Base-by-base conservation (phyloP, 1,140 invertebrate species). In the Conus betulinus region DNA sequence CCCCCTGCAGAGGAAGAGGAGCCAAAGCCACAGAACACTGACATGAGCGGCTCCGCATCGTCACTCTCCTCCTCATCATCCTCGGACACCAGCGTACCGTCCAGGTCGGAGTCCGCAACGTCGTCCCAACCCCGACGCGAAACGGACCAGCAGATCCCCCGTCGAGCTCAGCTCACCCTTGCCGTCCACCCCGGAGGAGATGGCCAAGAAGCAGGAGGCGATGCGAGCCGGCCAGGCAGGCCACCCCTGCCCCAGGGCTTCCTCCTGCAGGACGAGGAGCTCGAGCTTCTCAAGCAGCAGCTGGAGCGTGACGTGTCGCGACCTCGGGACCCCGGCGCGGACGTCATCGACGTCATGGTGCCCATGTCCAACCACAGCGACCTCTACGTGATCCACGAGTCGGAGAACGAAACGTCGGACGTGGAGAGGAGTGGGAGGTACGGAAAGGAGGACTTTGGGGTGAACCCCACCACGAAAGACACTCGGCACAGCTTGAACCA, bases 371-470 rank as follows among this genome's bases (percentile, higher is more conserved):
- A 39, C n/a, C 82, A 20, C 55, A 15, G 23, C 13, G 57, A 63
- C 20, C 25, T 84, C 3, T 84, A 84, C 57, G 82, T 84, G 55
- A 84, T 84, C 57, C 82, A 84, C 5, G 82, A 84, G 57, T 84
- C 82, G 23, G 82, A 84, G n/a, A 84, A 84, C 8, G 82, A 84
- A 39, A 39, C 82, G 7, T 84, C 82, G 13, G 82, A 84, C 82
- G 5, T 84, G 55, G 57, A 67, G 6, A 60, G 82, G n/a, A 81
- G 82, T 13, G 57, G 8, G 10, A 25, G 23, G 53, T 20, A 8
- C 81, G 25, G n/a, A 23, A 83, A 39, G 76, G 76, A 39, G 17
- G 25, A 51, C 76, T 13, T 17, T 39, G 25, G 10, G 8, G 8
- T 78, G 1, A 27, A 27, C 76, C 5, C 27, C 11, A 25, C 76